Percentiles rank a stretch among this genome's conserved stretches.
phyloP scores from a whole-genome alignment of 2,888 invertebrate species.

The Hetaerina titia region DNA sequence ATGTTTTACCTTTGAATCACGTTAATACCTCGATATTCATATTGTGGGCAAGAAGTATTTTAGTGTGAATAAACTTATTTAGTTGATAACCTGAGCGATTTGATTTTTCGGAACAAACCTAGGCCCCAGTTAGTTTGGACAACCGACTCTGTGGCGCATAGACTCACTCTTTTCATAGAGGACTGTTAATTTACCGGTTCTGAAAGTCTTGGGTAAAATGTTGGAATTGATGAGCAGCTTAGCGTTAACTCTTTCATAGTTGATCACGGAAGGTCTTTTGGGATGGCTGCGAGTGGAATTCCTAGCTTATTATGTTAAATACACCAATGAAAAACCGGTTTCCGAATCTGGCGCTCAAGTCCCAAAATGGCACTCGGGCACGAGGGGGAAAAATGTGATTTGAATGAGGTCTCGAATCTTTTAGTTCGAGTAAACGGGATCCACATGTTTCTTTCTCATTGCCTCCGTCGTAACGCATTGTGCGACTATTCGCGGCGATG shows the following conservation, averaged over 20 bases:
- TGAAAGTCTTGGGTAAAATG: no score
- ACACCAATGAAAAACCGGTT: background rate
- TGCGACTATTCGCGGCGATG: background rate
- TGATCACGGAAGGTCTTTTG: background rate
- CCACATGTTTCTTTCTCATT: background rate
- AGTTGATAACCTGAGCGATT: no score
- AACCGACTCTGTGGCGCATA: no score
- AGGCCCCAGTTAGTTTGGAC: no score
- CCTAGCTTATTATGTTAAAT: background rate
- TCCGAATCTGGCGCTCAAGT: background rate
- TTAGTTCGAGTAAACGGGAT: background rate
- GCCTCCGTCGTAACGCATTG: background rate
- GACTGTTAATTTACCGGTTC: no score
- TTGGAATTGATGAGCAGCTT: no score
- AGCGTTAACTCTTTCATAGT: background rate
- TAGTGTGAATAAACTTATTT: no score
- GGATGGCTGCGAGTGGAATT: background rate
- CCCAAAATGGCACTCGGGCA: conserved; percentile 1
- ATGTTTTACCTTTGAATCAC: no score
- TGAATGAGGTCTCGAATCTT: background rate
- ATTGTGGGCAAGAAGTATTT: no score
- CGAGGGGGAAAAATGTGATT: background rate
- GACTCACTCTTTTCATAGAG: no score
- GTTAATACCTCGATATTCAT: no score
- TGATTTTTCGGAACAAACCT: no score